Percentiles rank a stretch among this genome's conserved stretches.
These are phyloP conservation scores for Pocillopora damicornis DNA, from an alignment of 64 coral and sea anemone genomes.

Conservation along the genomic window DNA sequence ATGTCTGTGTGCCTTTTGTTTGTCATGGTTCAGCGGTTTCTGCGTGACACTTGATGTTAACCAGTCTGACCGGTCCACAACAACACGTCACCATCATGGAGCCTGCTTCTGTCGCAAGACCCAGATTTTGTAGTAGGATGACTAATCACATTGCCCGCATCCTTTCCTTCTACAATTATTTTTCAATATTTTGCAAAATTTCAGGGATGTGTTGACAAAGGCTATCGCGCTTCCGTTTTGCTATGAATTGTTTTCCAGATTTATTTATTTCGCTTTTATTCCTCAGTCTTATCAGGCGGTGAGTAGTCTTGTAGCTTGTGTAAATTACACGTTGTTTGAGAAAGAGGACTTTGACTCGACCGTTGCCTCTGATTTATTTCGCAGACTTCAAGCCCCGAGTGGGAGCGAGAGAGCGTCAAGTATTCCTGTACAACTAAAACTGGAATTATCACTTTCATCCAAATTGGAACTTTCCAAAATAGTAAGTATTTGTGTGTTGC, in stretches of 20 bases:
- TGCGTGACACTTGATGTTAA: neutral
- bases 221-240: neutral
- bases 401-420: neutral
- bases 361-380: neutral
- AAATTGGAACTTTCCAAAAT: neutral
- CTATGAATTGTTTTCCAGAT: conserved; percentile 14
- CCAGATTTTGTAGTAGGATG: conserved; percentile 33
- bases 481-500: conserved; percentile 17
- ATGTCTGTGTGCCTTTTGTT: neutral
- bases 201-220: neutral
- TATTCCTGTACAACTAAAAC: neutral
- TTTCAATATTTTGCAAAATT: conserved; percentile 31
- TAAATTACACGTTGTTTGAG: neutral
- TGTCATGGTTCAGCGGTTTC: neutral
- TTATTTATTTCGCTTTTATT: conserved; percentile 36
- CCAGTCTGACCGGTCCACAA: conserved; percentile 65
- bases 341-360: neutral
- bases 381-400: conserved; percentile 17
- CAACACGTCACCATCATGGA: conserved; percentile 64
- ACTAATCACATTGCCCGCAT: neutral
- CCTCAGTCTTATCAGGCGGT: neutral
- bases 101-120: conserved; percentile 15
- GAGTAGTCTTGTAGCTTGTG: neutral
- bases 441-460: neutral
- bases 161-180: conserved; percentile 9